Conservation (phyloP, 2,888 invertebrate genomes). For the Andrena camellia region DNA sequence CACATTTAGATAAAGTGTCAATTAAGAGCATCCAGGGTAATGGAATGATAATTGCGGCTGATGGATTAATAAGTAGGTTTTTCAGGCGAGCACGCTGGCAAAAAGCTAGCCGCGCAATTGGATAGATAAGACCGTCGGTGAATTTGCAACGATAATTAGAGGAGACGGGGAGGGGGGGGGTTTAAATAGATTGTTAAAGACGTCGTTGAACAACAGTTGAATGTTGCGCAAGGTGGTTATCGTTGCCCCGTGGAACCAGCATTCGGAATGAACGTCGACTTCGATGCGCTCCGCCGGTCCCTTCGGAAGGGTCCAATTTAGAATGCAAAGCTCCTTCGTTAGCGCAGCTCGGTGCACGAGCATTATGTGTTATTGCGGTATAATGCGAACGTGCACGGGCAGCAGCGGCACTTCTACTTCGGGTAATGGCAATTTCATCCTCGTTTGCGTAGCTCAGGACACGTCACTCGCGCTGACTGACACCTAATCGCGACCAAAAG, state of each 20-base stretch:
- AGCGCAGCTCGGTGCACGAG: constrained; percentile 19
- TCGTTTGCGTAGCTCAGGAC: constrained; percentile 60
- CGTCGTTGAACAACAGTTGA: neutral
- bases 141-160: constrained; percentile 38
- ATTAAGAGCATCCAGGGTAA: constrained; percentile 18
- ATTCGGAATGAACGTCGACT: constrained; percentile 18
- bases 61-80: constrained; percentile 56
- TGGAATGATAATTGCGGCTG: constrained; percentile 12
- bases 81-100: neutral
- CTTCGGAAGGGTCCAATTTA: constrained; percentile 47
- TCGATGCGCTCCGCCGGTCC: constrained; percentile 17
- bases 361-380: constrained; percentile 30
- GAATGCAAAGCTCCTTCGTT: constrained; percentile 44
- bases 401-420: constrained; percentile 32
- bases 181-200: constrained; percentile 23
- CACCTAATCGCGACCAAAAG: constrained; percentile 72
- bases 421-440: constrained; percentile 66
- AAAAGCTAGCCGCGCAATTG: neutral
- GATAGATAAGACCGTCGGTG: neutral
- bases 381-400: constrained; percentile 33
- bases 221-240: constrained; percentile 24
- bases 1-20: constrained; percentile 34
- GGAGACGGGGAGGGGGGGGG: neutral
- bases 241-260: neutral
- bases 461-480: constrained; percentile 65